Conservation (phyloP, 1,140 invertebrate genomes). For the Agrypnia vestita region DNA sequence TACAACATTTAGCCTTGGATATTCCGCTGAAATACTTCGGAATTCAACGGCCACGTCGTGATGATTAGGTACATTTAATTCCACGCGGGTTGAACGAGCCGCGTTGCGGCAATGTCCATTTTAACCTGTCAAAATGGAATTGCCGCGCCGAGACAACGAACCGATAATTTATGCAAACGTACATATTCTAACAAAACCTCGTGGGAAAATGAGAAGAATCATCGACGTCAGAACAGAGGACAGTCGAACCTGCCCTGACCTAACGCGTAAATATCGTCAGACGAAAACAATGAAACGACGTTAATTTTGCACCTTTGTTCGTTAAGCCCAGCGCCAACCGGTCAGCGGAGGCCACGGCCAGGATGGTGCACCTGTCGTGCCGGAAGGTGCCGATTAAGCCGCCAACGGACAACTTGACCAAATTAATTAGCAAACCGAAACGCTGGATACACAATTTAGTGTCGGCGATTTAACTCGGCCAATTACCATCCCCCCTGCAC, state of each 20-base stretch:
- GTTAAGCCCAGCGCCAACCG: neutral
- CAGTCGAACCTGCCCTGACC: neutral
- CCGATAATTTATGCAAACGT: slow-evolving; percentile 38
- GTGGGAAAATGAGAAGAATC: slow-evolving; percentile 26
- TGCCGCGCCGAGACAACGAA: slow-evolving; percentile 10
- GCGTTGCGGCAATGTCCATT: neutral
- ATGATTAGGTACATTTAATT: slow-evolving; percentile 17
- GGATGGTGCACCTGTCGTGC: slow-evolving; percentile 17
- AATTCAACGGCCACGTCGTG: neutral
- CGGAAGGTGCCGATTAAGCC: slow-evolving; percentile 42
- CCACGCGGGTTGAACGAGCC: slow-evolving; percentile 12
- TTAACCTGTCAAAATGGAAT: slow-evolving; percentile 35
- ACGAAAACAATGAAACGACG: slow-evolving; percentile 9
- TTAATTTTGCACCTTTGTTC: neutral
- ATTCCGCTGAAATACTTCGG: neutral
- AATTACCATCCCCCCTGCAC: neutral
- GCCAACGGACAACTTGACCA: slow-evolving; percentile 30
- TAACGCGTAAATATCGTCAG: neutral
- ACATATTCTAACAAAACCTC: slow-evolving; percentile 31
- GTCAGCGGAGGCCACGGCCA: neutral
- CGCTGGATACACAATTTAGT: slow-evolving; percentile 16
- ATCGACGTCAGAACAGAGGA: neutral
- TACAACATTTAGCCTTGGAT: slow-evolving; percentile 19
- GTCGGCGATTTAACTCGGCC: slow-evolving; percentile 17
- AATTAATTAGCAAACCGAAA: slow-evolving; percentile 45